Percentiles rank a stretch among this genome's conserved stretches.
These are phyloP conservation scores for Drosophila nasuta DNA, from an alignment of 1,140 invertebrate species.

Conservation along the genomic window DNA sequence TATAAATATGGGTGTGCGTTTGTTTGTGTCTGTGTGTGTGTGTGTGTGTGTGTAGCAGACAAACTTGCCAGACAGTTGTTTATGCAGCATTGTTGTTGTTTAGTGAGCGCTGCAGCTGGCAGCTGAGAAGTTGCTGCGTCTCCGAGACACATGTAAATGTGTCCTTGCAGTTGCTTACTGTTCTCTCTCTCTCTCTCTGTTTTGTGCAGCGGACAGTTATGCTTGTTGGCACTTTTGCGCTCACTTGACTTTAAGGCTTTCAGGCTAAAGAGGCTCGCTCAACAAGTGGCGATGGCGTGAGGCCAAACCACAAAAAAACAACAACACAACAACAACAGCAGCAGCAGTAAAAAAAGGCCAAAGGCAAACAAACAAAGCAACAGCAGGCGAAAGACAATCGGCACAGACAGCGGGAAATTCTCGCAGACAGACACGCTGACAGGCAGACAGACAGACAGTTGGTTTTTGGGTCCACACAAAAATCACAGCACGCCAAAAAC, in stretches of 20 bases:
- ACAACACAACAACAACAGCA: background rate
- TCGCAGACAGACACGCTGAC: constrained; percentile 16
- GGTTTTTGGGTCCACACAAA: constrained; percentile 27
- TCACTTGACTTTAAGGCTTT: constrained; percentile 73
- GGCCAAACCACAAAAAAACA: constrained; percentile 23
- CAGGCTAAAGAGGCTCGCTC: constrained; percentile 43
- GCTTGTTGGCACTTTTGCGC: constrained; percentile 57
- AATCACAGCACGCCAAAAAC: constrained; percentile 56
- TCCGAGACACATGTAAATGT: constrained; percentile 46
- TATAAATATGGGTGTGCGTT: background rate
- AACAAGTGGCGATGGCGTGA: constrained; percentile 63
- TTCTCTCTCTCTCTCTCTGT: constrained; percentile 26
- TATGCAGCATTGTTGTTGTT: constrained; percentile 13
- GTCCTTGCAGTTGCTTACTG: constrained; percentile 38
- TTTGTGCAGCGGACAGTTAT: constrained; percentile 44
- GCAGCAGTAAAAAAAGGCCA: constrained; percentile 7
- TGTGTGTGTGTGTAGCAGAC: constrained; percentile 12
- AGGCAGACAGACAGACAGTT: constrained; percentile 17
- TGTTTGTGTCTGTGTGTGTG: too few relatives aligned
- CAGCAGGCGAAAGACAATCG: constrained; percentile 15
- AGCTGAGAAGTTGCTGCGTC: constrained; percentile 24
- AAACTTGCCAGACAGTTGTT: constrained; percentile 34
- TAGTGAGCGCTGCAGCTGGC: constrained; percentile 11
- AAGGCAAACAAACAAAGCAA: constrained; percentile 21
- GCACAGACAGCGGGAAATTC: background rate